phyloP scores from a whole-genome alignment of 2,888 invertebrate species.

The Synanthedon vespiformis region DNA sequence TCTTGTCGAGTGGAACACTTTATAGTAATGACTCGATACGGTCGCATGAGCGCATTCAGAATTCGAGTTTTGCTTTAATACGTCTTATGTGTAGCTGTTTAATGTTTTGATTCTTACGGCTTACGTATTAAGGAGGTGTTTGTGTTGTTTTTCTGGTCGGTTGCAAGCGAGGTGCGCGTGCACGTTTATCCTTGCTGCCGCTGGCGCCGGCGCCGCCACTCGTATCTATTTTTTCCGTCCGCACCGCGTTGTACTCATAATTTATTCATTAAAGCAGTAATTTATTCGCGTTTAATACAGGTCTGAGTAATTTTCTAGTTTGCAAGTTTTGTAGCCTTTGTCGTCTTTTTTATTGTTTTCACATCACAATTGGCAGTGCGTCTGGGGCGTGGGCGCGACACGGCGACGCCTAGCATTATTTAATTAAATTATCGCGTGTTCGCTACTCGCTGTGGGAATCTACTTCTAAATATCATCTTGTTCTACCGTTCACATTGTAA shows the following conservation, averaged over 20 bases:
- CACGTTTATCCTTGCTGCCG: slow-evolving; percentile 49
- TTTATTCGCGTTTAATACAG: slow-evolving; percentile 40
- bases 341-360: slow-evolving; percentile 36
- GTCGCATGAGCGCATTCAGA: slow-evolving; percentile 66
- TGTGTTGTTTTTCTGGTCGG: slow-evolving; percentile 6
- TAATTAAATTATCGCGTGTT: slow-evolving; percentile 42
- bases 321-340: slow-evolving; percentile 29
- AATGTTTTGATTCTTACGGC: slow-evolving; percentile 8
- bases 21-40: slow-evolving; percentile 65
- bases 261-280: slow-evolving; percentile 63
- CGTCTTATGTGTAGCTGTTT: slow-evolving; percentile 23
- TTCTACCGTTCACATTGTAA: too few relatives aligned
- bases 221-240: slow-evolving; percentile 60
- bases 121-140: neutral
- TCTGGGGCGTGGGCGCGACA: slow-evolving; percentile 21
- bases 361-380: slow-evolving; percentile 18
- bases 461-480: neutral
- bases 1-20: slow-evolving; percentile 34
- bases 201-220: slow-evolving; percentile 65
- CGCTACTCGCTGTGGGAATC: slow-evolving; percentile 19
- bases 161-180: slow-evolving; percentile 37
- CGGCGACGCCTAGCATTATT: slow-evolving; percentile 19
- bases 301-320: slow-evolving; percentile 45
- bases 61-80: slow-evolving; percentile 23
- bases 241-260: slow-evolving; percentile 49